Evolutionary conservation across 1,140 invertebrate species (phyloP).

Genomic region (Scaptomyza pallida): DNA sequence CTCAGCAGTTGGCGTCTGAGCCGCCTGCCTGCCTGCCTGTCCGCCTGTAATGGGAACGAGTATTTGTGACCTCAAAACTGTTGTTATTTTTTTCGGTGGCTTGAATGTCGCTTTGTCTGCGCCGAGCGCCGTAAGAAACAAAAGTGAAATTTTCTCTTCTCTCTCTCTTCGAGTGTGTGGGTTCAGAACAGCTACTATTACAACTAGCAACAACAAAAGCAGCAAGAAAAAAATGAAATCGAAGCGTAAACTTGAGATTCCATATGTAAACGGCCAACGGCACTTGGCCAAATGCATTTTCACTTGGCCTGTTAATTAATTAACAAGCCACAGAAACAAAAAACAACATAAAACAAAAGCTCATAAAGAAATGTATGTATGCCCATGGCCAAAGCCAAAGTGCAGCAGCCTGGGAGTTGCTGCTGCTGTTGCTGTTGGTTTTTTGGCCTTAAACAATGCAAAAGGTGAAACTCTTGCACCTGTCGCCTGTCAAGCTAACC

Average conservation of each 20-base stretch:
- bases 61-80: conserved; percentile 71
- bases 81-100: conserved; percentile 66
- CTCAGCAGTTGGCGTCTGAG: neutral
- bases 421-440: neutral
- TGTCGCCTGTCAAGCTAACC: conserved; percentile 23
- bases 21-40: conserved; percentile 7
- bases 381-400: conserved; percentile 42
- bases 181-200: conserved; percentile 66
- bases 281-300: conserved; percentile 66
- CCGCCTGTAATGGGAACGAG: conserved; percentile 61
- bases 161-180: conserved; percentile 32
- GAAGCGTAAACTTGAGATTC: conserved; percentile 22
- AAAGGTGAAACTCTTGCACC: conserved; percentile 49
- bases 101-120: conserved; percentile 74
- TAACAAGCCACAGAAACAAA: conserved; percentile 53
- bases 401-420: conserved; percentile 10
- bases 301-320: conserved; percentile 71
- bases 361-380: conserved; percentile 39
- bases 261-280: conserved; percentile 36
- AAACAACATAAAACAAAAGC: conserved; percentile 5
- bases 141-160: conserved; percentile 67
- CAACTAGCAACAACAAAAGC: neutral
- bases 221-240: conserved; percentile 58
- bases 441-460: conserved; percentile 32
- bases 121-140: conserved; percentile 51